Evolutionary conservation across 2,797 vertebrate genomes (phyloP).

Genomic region (Nyctalus aviator): DNA sequence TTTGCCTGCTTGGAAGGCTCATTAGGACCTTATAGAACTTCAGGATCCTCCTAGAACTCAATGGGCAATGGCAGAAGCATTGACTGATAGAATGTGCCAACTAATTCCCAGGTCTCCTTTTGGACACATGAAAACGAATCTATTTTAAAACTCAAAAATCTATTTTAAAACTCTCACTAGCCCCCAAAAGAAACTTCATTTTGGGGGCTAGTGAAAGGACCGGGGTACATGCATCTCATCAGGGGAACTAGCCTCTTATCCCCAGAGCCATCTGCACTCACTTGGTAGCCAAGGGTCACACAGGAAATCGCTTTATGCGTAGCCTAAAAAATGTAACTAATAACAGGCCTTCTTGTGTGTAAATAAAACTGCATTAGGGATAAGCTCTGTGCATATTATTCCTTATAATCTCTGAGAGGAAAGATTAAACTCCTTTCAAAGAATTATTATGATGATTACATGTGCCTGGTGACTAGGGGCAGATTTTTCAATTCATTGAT

Average conservation of each 20-base stretch:
- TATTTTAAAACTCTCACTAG: too few relatives aligned
- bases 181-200: constrained; percentile 19
- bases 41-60: not conserved
- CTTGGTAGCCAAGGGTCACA: constrained; percentile 7
- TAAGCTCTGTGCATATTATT: constrained; percentile 2
- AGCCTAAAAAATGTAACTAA: constrained; percentile 71
- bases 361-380: constrained; percentile 62
- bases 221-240: not conserved
- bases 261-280: not conserved
- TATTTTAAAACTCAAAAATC: not conserved
- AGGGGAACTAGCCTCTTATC: not conserved
- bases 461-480: not conserved
- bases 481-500: constrained; percentile 65
- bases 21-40: not conserved
- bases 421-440: constrained; percentile 50
- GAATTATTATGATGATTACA: constrained; percentile 48
- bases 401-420: constrained; percentile 46
- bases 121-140: not conserved
- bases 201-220: not conserved
- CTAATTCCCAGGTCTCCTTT: not conserved
- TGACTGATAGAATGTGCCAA: not conserved
- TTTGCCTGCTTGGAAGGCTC: constrained; percentile 1
- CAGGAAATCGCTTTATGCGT: constrained; percentile 40
- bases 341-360: constrained; percentile 54
- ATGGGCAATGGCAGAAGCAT: not conserved